Evolutionary conservation across 2,113 vertebrate species (phyloP), one percentile per base, ranked within the genome.

Genomic region (Tetrao urogallus): DNA sequence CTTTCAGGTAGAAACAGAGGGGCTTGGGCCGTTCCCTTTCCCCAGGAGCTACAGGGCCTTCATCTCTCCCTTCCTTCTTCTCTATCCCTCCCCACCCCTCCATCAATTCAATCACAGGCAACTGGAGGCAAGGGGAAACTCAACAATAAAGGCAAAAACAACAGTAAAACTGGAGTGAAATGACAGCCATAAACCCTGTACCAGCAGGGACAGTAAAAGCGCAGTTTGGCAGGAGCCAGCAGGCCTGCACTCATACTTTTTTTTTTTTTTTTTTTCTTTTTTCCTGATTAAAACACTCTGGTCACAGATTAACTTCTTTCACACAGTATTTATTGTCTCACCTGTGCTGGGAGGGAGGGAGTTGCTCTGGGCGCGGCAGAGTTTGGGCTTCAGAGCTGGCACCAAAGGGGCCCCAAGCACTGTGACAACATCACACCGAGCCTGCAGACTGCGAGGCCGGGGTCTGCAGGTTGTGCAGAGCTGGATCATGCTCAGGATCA

Each of bases 101-200:
- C 36, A 64, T 64, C 24, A 25, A 45, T 38, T 90, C 75, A 42
- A 61, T 58, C 50, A 86, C 34, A 67, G 61, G 76, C 65, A 88
- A 90, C 50, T 88, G 60, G 56, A 77, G 76, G 64, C 90, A 92
- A 96, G 92, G 83, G 91, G 92, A 95, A 96, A 93, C 17, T 75
- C 73, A 36, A 67, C 3, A 3, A 56, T 83, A 95, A 93, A 90
- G 88, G 65, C 82, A 96, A 93, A 92, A 86, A 32, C 88, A 90
- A 83, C 25, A 93, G 86, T 95, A 93, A 96, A 96, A 91, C 90
- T 38, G 57, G 72, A 92, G 90, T 77, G 50, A 94, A 96, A 93
- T 88, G 79, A 92, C 80, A 94, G 92, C 61, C 92, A 93, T 96
- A 95, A 96, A 94, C 56, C 86, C n/a, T 20, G 93, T 72, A 92